Conservation (phyloP, 2,113 vertebrate species). For the Andinoacara biseriatus region DNA sequence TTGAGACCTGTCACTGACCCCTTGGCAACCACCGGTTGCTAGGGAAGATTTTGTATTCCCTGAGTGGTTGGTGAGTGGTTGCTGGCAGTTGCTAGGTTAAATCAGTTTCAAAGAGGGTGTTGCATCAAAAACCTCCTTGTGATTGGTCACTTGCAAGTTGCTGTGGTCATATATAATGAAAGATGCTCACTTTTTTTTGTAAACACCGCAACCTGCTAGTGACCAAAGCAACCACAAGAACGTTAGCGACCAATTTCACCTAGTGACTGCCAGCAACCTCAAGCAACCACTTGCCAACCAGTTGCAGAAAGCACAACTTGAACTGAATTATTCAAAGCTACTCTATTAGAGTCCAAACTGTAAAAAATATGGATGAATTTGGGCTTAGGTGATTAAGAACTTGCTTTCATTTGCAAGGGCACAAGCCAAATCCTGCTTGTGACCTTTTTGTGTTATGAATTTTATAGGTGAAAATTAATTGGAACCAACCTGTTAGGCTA, state of each 20-base stretch:
- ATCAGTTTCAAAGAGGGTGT: no score
- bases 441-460: not conserved
- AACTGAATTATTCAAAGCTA: not conserved
- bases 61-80: not conserved
- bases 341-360: not conserved
- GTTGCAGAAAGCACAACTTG: not conserved
- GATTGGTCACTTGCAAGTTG: no score
- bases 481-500: not conserved
- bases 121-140: no score
- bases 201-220: no score
- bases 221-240: no score
- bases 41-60: not conserved
- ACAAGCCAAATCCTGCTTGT: not conserved
- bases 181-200: no score
- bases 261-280: not conserved
- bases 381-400: not conserved
- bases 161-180: no score
- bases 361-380: not conserved
- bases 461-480: not conserved
- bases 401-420: not conserved
- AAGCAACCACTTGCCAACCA: not conserved
- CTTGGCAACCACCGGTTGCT: not conserved
- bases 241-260: not conserved
- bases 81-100: not conserved
- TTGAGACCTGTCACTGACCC: not conserved